phyloP scores from a whole-genome alignment of 92 coral and sea anemone genomes.

The Phymanthus crucifer region DNA sequence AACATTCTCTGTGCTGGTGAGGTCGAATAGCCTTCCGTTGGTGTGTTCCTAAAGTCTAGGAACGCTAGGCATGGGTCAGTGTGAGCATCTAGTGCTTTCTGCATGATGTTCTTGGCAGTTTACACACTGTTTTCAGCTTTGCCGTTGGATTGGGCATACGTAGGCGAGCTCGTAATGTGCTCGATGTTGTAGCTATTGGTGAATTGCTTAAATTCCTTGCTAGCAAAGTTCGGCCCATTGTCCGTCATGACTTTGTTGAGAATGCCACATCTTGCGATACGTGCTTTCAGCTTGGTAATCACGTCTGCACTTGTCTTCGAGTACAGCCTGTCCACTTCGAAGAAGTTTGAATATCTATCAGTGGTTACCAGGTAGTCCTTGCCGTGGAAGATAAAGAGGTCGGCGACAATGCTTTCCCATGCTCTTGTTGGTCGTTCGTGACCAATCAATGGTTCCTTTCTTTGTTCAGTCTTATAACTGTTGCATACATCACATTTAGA shows the following conservation, averaged over 20 bases:
- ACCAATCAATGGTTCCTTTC: slow-evolving; percentile 27
- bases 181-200: background rate
- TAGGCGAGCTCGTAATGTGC: background rate
- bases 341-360: slow-evolving; percentile 32
- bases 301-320: slow-evolving; percentile 21
- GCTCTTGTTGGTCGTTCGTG: slow-evolving; percentile 20
- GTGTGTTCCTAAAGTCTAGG: slow-evolving; percentile 1
- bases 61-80: background rate
- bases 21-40: background rate
- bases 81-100: slow-evolving; percentile 13
- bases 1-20: slow-evolving; percentile 10
- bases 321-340: slow-evolving; percentile 24
- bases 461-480: slow-evolving; percentile 36
- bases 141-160: slow-evolving; percentile 10
- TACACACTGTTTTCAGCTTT: slow-evolving; percentile 9
- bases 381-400: slow-evolving; percentile 31
- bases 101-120: slow-evolving; percentile 9
- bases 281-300: slow-evolving; percentile 38
- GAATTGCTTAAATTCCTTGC: background rate
- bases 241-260: background rate
- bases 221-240: background rate
- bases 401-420: slow-evolving; percentile 25
- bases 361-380: slow-evolving; percentile 24
- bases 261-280: slow-evolving; percentile 21
- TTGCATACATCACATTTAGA: slow-evolving; percentile 42